These are phyloP conservation scores for Chelidonichthys spinosus DNA, from an alignment of 2,797 vertebrate species.

Conservation along the genomic window DNA sequence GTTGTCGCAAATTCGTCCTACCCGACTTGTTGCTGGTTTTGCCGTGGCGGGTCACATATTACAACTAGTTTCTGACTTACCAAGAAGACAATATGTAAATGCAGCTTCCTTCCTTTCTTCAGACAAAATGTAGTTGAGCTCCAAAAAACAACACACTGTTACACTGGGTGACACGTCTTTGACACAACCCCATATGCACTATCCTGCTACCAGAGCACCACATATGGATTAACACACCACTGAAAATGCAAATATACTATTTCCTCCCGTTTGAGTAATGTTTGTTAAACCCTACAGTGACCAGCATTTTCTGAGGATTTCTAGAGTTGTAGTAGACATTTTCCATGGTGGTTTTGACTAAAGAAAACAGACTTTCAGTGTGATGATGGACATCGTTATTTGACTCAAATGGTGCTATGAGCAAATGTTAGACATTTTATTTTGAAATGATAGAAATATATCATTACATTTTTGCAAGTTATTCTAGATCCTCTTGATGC, in stretches of 20 bases:
- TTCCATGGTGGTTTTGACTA: neutral
- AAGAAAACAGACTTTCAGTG: neutral
- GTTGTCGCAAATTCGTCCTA: no score
- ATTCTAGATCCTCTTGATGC: neutral
- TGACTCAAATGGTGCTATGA: neutral
- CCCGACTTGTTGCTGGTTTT: no score
- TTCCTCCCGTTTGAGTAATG: neutral
- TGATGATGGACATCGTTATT: neutral
- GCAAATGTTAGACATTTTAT: neutral
- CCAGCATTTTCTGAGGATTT: rapidly evolving
- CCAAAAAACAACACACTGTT: neutral
- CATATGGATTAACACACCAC: neutral
- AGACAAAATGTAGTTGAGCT: neutral
- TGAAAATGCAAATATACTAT: neutral
- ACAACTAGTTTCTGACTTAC: no score
- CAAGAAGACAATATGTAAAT: no score
- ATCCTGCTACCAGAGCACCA: neutral
- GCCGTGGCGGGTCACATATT: no score
- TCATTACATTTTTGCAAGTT: neutral
- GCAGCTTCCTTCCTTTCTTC: no score
- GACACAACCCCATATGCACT: neutral
- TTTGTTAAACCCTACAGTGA: neutral
- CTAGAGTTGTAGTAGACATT: neutral
- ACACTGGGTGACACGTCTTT: neutral
- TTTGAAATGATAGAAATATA: neutral